Base-by-base conservation (phyloP, 1,140 invertebrate genomes). In the Platyura marginata region DNA sequence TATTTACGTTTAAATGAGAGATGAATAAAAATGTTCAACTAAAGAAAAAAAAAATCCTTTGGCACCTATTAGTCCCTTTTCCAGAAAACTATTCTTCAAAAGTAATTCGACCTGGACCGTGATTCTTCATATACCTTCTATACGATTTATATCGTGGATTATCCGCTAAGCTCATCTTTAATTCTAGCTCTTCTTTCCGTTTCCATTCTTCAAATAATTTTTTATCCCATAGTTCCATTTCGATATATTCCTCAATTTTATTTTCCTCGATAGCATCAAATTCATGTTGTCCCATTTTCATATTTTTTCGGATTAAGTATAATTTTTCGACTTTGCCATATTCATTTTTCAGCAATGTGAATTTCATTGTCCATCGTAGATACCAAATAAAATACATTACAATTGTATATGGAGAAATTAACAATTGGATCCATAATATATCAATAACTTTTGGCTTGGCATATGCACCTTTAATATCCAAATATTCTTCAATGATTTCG, bases 401-500 rank as follows among this genome's bases (percentile, higher is more conserved):
- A 11, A 85, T 52, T 18, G 76, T 78, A 51, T 82, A 81, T 0
- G 88, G 88, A 21, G 77, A 67, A 22, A 87, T 70, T 25, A 88
- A 57, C 25, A 92, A 55, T 59, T 90, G 82, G 41, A 90, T 65
- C 78, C 83, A 87, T 9, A 92, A 59, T 1, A 91, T 74, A 61
- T 91, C 77, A 22, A 62, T 65, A 3, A 81, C 55, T 42, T 71
- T 72, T 6, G 84, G 85, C 56, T 85, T 88, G 0, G 81, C 80
- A 63, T 90, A 92, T 6, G 84, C 83, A 3, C 88, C 88, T 55
- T 83, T 77, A 23, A 91, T 88, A 57, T 90, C 84, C 74, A 92
- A 86, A 54, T 90, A 90, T 49, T 88, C 77, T 64, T 85, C 83
- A 44, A 92, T 78, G 10, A 92, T 77, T 60, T 74, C 70, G 50